phyloP scores from a whole-genome alignment of 1,140 invertebrate genomes.

The Trinorchestia longiramus region DNA sequence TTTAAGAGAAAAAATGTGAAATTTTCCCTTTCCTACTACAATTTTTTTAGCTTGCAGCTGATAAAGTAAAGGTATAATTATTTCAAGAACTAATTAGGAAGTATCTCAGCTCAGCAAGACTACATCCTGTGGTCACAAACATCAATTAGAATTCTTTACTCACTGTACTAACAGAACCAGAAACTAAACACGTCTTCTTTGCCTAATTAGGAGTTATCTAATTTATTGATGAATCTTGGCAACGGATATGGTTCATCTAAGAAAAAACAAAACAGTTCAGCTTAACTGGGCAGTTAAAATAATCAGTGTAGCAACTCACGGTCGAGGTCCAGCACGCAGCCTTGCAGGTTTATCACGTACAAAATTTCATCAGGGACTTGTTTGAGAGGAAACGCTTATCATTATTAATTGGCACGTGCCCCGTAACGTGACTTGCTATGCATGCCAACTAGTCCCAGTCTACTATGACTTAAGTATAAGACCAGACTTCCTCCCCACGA shows the following conservation, averaged over 20 bases:
- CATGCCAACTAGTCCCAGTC: too few species aligned
- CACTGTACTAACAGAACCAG: too few species aligned
- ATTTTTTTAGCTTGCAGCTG: neutral
- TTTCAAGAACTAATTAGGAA: neutral
- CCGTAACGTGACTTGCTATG: too few species aligned
- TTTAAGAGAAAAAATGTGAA: neutral
- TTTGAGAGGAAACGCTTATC: neutral
- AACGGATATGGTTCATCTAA: neutral
- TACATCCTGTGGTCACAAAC: neutral
- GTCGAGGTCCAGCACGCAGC: neutral
- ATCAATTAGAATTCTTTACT: neutral
- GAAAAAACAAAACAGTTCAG: neutral
- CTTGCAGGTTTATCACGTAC: neutral
- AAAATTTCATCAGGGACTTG: neutral
- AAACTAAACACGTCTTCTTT: neutral
- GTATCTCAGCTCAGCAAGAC: neutral
- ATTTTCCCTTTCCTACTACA: neutral
- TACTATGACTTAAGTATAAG: too few species aligned
- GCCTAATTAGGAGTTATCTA: neutral
- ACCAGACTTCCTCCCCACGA: too few species aligned
- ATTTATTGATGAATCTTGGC: neutral
- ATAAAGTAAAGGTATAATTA: neutral
- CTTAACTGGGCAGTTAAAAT: neutral
- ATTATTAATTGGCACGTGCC: neutral
- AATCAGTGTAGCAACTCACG: neutral